Evolutionary conservation across 2,113 vertebrate genomes (phyloP).

Genomic region (Sinocyclocheilus rhinocerous): DNA sequence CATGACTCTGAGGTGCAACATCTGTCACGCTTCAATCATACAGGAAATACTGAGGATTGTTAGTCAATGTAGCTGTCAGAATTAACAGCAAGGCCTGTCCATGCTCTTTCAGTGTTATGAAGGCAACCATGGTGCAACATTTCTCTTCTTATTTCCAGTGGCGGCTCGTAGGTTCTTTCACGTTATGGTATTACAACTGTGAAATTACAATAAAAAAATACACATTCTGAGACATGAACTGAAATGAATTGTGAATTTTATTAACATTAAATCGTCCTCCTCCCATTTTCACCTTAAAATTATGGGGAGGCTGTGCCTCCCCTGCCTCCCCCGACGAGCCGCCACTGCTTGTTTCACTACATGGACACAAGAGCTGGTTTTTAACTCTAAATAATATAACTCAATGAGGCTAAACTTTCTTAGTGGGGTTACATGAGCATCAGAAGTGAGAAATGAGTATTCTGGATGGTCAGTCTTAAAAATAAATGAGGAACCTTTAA

Average conservation of each 20-base stretch:
- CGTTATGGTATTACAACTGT: no score
- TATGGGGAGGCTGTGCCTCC: no score
- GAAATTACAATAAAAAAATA: no score
- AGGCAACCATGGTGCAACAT: not conserved
- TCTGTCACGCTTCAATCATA: conserved; percentile 7
- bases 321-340: no score
- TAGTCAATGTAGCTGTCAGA: not conserved
- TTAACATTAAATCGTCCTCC: no score
- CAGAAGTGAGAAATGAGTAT: not conserved
- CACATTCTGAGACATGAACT: no score
- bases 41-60: not conserved
- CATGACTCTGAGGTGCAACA: not conserved
- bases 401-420: not conserved
- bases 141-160: no score
- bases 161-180: no score
- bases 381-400: not conserved
- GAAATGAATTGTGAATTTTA: no score
- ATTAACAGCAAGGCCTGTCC: not conserved
- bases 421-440: not conserved
- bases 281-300: no score
- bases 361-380: not conserved
- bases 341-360: not conserved
- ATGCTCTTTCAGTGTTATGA: not conserved
- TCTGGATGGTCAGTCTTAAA: not conserved
- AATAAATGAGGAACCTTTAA: not conserved